Conservation (phyloP, 2,797 vertebrate species). For the Monodelphis domestica region DNA sequence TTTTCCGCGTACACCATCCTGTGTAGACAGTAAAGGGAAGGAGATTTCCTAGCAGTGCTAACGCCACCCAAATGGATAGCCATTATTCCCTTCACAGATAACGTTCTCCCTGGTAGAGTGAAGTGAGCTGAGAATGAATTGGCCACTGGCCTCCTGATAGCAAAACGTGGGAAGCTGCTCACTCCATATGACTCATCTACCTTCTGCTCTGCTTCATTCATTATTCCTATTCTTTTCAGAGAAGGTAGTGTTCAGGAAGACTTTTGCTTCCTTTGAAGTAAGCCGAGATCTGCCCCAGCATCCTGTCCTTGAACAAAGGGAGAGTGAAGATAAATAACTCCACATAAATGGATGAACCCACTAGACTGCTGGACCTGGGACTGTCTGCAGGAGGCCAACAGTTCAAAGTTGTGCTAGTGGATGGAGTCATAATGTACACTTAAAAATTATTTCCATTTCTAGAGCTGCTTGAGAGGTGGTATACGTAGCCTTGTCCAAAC, state of each 20-base stretch:
- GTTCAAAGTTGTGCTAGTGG: background rate
- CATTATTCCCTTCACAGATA: background rate
- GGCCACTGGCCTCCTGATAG: background rate
- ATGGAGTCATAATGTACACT: background rate
- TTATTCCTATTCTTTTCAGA: background rate
- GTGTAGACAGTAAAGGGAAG: background rate
- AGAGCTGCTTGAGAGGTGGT: background rate
- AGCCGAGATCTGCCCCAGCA: background rate
- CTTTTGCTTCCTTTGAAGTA: background rate
- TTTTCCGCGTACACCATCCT: background rate
- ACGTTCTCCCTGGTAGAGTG: background rate
- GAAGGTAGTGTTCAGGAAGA: background rate
- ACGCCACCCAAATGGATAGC: background rate
- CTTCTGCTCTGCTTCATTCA: background rate
- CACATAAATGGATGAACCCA: background rate
- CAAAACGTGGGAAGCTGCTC: background rate
- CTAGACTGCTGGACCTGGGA: background rate
- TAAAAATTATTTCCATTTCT: background rate
- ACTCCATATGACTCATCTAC: background rate
- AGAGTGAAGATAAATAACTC: background rate
- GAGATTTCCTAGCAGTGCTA: background rate
- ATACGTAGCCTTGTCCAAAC: background rate
- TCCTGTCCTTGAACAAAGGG: background rate
- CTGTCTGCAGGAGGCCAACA: background rate
- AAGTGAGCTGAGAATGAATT: background rate